Conservation (phyloP, 2,113 vertebrate genomes). For the Amia ocellicauda region DNA sequence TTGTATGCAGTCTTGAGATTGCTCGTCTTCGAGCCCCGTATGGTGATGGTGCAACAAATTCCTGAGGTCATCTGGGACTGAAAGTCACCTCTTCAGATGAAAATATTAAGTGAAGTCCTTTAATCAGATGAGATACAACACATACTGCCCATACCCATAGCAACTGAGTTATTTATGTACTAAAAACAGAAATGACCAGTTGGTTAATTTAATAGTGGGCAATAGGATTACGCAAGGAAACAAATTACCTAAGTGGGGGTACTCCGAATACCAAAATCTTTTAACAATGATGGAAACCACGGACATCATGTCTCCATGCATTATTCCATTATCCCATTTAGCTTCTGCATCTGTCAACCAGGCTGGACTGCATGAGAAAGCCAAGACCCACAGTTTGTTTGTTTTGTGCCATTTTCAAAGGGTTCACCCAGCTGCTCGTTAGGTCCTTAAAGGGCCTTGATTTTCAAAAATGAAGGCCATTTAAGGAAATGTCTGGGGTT, state of each 20-base stretch:
- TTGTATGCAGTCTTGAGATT: conserved; percentile 5
- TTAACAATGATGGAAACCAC: conserved; percentile 73
- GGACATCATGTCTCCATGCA: conserved; percentile 66
- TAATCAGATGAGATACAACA: conserved; percentile 69
- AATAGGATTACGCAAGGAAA: conserved; percentile 74
- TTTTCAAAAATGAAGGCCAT: conserved; percentile 39
- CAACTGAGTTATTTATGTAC: conserved; percentile 70
- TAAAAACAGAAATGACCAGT: conserved; percentile 70
- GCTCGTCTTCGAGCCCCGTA: conserved; percentile 44
- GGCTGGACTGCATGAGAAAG: conserved; percentile 44
- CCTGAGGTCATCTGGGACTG: conserved; percentile 59
- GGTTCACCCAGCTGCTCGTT: conserved; percentile 49
- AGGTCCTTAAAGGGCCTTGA: background rate
- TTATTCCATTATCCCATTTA: conserved; percentile 66
- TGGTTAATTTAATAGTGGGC: conserved; percentile 72
- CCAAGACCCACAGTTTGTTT: conserved; percentile 33
- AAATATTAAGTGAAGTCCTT: conserved; percentile 70
- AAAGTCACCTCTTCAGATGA: conserved; percentile 66
- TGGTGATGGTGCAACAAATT: conserved; percentile 39
- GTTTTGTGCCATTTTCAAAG: conserved; percentile 37
- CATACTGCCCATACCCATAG: conserved; percentile 56
- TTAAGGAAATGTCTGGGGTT: conserved; percentile 34
- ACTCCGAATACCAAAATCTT: conserved; percentile 60
- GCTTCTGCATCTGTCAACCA: conserved; percentile 59
- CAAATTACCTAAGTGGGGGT: conserved; percentile 76